Evolutionary conservation across 2,888 invertebrate genomes (phyloP).

Genomic region (Netelia melanura): DNA sequence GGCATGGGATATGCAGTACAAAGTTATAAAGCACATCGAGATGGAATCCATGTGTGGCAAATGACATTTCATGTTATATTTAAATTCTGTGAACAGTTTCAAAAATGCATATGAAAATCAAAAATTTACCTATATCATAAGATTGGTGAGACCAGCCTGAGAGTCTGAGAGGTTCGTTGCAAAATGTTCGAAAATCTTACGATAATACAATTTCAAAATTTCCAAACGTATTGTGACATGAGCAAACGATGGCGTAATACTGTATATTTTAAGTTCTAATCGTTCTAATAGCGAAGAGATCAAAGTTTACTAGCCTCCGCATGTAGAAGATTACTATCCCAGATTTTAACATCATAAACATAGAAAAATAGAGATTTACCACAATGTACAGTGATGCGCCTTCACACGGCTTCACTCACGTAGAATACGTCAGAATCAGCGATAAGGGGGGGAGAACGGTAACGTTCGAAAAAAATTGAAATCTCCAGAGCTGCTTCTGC

Average conservation of each 20-base stretch:
- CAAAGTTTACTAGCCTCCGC: neutral
- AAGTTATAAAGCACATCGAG: too few relatives aligned
- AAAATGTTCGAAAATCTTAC: neutral
- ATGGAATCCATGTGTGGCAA: neutral
- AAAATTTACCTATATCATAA: neutral
- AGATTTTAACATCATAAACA: neutral
- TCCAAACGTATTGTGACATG: neutral
- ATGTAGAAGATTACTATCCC: neutral
- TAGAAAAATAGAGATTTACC: neutral
- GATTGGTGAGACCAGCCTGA: neutral
- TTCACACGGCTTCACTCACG: too few relatives aligned
- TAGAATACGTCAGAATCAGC: too few relatives aligned
- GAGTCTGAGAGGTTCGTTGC: neutral
- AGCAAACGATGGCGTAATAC: neutral
- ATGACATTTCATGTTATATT: neutral
- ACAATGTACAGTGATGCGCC: too few relatives aligned
- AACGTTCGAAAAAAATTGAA: too few relatives aligned
- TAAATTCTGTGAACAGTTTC: neutral
- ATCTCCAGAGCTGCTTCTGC: too few relatives aligned
- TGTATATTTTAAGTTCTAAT: too few relatives aligned
- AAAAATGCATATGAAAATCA: neutral
- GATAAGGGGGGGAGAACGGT: too few relatives aligned
- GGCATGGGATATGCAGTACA: too few relatives aligned
- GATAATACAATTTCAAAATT: neutral
- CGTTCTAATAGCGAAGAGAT: neutral